Evolutionary conservation across 1,140 invertebrate genomes (phyloP), one percentile per base, ranked within the genome.

Genomic region (Danaus plexippus): DNA sequence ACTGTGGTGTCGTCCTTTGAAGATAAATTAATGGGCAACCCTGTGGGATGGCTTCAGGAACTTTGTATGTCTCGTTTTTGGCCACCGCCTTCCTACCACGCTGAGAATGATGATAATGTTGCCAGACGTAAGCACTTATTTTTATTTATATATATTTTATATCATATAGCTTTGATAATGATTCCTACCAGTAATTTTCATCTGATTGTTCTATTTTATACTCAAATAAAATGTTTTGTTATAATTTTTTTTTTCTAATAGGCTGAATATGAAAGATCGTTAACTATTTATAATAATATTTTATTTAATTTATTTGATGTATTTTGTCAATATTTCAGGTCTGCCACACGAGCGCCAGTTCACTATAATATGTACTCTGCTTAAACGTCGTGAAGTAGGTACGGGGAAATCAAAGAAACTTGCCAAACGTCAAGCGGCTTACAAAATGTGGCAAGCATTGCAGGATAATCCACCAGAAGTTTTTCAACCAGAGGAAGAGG

Each of bases 381-480:
- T 94, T 47, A 95, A 96, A 64, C 93, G 94, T 71, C 91, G 92
- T 61, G 93, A 95, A 85, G 90, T 93, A 12, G 94, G 94, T 66
- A 91, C 90, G 48, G 97, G 97, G 4, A 97, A 98, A 77, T 98
- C 96, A 51, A 99, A 99, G 87, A 98, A 98, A 77, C 88, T 97
- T 12, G 97, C 97, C 1, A 99, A 98, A 86, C 89, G 97, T 42
- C 91, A 96, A 76, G 97, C 97, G 15, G 97, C 97, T 43, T 92
- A 94, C 73, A 95, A 95, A 75, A 98, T 98, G 97, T 94, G 94
- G 91, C 92, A 94, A 60, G 89, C 91, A 44, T 80, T 97, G 48
- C 92, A 95, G 76, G 93, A 95, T 67, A 88, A 92, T 59, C 92
- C 93, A 1, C 85, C 90, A n/a, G 92, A 93, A 80, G 91, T 90